These are phyloP conservation scores for Zoanthus gigantus DNA, from an alignment of 92 coral and sea anemone species.

Conservation along the genomic window DNA sequence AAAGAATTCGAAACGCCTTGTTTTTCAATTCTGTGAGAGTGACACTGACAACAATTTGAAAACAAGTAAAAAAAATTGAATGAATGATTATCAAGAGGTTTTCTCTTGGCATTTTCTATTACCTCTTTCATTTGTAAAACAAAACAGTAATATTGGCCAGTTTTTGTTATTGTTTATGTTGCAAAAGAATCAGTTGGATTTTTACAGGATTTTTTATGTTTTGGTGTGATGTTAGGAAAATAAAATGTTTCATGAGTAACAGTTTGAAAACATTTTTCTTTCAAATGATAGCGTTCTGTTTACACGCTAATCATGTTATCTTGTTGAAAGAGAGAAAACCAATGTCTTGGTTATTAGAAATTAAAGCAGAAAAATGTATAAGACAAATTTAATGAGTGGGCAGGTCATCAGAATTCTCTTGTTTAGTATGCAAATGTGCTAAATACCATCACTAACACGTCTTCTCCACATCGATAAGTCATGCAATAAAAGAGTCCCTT, in stretches of 20 bases:
- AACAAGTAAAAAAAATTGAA: no score
- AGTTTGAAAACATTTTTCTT: neutral
- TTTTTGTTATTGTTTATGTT: no score
- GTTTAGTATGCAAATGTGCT: slow-evolving; percentile 6
- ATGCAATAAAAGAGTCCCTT: slow-evolving; percentile 28
- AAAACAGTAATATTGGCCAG: no score
- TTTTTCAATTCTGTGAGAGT: no score
- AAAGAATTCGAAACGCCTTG: no score
- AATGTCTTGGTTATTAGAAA: neutral
- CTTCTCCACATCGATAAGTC: slow-evolving; percentile 4
- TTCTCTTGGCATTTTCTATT: no score
- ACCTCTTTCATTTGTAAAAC: no score
- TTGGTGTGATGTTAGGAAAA: neutral
- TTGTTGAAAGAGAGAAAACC: neutral
- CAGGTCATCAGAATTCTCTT: neutral
- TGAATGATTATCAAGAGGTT: no score
- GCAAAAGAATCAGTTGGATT: no score
- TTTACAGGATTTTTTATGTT: neutral
- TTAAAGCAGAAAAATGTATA: slow-evolving; percentile 4
- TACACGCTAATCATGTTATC: neutral
- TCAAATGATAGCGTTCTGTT: neutral
- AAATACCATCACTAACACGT: slow-evolving; percentile 34
- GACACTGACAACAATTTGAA: no score
- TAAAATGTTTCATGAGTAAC: neutral
- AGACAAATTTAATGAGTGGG: neutral